phyloP scores from a whole-genome alignment of 2,113 vertebrate genomes.

The Sebastes fasciatus region DNA sequence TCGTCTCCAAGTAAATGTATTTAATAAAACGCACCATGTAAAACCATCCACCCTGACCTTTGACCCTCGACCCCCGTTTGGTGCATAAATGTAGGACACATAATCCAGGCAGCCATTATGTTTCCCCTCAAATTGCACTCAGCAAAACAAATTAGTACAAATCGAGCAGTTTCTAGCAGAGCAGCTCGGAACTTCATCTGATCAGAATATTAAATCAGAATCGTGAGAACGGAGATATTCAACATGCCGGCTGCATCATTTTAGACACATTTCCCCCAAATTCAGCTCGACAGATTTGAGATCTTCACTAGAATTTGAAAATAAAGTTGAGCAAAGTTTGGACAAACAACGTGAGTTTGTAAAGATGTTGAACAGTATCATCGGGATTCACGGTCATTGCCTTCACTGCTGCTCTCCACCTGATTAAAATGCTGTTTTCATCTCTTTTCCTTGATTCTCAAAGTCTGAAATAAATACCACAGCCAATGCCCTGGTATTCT shows the following conservation, averaged over 20 bases:
- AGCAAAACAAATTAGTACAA: neutral
- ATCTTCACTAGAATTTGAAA: neutral
- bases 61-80: no score
- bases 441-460: neutral
- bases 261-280: neutral
- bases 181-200: neutral
- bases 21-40: neutral
- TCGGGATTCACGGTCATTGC: neutral
- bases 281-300: neutral
- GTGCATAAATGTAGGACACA: neutral
- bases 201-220: neutral
- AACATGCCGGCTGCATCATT: neutral
- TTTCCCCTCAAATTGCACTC: neutral
- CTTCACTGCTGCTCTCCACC: neutral
- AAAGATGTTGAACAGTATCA: neutral
- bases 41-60: neutral
- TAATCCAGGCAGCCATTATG: neutral
- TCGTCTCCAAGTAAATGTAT: no score
- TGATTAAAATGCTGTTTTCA: neutral
- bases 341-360: neutral
- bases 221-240: neutral
- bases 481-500: slow-evolving; percentile 16
- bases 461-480: slow-evolving; percentile 10
- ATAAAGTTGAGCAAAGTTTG: neutral
- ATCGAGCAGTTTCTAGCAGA: neutral